Percentiles rank a stretch among this genome's conserved stretches.
phyloP scores from a whole-genome alignment of 2,113 vertebrate genomes.

The Cepphus grylle region DNA sequence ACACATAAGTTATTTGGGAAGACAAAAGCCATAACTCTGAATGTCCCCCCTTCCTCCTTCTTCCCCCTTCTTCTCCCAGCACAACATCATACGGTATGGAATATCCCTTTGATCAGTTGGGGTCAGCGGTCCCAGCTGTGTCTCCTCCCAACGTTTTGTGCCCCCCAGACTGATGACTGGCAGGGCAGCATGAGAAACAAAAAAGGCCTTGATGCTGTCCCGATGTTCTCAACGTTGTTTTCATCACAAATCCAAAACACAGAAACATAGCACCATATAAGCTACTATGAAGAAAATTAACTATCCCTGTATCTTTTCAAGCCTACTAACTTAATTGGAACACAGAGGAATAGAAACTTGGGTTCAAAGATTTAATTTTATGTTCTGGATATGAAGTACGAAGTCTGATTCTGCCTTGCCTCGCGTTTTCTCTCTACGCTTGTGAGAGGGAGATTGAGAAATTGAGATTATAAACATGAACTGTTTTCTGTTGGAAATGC shows the following conservation, averaged over 20 bases:
- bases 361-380: background rate
- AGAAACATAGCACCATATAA: background rate
- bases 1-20: background rate
- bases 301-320: background rate
- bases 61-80: background rate
- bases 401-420: background rate
- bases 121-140: background rate
- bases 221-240: background rate
- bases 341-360: background rate
- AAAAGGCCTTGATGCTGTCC: background rate
- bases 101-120: background rate
- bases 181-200: background rate
- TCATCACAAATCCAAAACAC: background rate
- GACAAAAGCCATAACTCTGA: background rate
- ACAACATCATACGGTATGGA: background rate
- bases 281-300: background rate
- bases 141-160: background rate
- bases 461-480: background rate
- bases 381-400: background rate
- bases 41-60: rapidly evolving
- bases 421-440: background rate
- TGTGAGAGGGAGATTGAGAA: background rate
- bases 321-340: background rate
- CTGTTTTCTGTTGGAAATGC: background rate
- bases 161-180: background rate